phyloP scores from a whole-genome alignment of 2,888 invertebrate species.

The Coenonympha glycerion region DNA sequence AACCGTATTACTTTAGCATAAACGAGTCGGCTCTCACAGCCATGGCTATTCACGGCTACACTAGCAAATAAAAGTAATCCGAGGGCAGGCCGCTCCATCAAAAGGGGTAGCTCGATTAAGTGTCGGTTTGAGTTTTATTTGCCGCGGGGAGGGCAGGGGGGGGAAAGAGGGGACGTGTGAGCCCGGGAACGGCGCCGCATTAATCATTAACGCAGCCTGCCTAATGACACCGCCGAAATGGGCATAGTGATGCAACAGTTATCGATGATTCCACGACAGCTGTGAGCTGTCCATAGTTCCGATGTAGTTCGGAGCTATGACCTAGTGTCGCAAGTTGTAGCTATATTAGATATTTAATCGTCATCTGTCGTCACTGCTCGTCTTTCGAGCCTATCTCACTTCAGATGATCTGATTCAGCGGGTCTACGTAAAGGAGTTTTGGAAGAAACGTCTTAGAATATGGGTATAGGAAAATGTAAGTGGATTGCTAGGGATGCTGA shows the following conservation, averaged over 20 bases:
- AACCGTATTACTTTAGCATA: background rate
- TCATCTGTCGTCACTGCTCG: no score
- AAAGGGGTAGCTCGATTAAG: constrained; percentile 74
- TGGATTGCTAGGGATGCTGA: no score
- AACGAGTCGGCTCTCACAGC: background rate
- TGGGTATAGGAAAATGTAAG: no score
- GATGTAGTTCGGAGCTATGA: background rate
- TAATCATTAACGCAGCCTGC: constrained; percentile 74
- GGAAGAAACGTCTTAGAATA: no score
- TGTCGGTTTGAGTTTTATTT: constrained; percentile 70
- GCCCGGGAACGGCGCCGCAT: constrained; percentile 60
- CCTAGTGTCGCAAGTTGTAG: background rate
- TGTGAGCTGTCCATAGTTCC: constrained; percentile 6
- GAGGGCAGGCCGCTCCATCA: constrained; percentile 63
- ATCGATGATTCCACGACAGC: constrained; percentile 35
- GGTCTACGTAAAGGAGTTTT: no score
- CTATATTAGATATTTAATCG: background rate
- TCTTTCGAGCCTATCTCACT: no score
- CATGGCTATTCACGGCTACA: constrained; percentile 28
- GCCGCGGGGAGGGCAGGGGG: constrained; percentile 40
- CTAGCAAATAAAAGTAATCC: constrained; percentile 55
- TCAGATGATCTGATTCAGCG: no score
- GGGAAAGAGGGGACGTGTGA: constrained; percentile 45
- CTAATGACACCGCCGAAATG: constrained; percentile 75
- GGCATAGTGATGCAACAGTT: constrained; percentile 49